Conservation (phyloP, 2,113 vertebrate species). For the Natator depressus region DNA sequence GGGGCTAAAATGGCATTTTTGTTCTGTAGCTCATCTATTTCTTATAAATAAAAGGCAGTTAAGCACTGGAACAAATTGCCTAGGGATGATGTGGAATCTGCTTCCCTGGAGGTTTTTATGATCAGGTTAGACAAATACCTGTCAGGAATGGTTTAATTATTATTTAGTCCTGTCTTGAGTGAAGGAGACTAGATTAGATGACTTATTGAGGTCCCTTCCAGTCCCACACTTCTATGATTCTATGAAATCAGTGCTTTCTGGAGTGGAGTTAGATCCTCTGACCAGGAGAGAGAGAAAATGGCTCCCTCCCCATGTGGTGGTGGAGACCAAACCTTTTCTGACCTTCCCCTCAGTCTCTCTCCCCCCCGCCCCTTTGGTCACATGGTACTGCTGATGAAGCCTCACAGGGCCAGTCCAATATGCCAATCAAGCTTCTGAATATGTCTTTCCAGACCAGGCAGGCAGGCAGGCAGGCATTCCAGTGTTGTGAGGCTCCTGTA, state of each 20-base stretch:
- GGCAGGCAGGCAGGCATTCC: not conserved
- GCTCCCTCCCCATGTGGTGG: too few species aligned
- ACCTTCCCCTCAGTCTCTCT: too few species aligned
- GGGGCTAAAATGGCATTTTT: too few species aligned
- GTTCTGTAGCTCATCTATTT: too few species aligned
- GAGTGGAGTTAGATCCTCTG: too few species aligned
- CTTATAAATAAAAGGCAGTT: too few species aligned
- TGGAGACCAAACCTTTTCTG: too few species aligned
- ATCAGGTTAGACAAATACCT: not conserved
- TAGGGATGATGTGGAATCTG: not conserved
- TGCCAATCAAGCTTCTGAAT: not conserved
- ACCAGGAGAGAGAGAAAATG: too few species aligned
- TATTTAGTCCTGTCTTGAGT: not conserved
- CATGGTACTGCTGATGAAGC: too few species aligned
- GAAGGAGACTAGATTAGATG: not conserved
- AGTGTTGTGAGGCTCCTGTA: not conserved
- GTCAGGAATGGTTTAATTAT: not conserved
- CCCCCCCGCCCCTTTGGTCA: too few species aligned
- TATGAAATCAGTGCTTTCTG: not conserved
- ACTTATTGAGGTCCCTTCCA: not conserved
- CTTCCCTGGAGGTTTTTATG: not conserved
- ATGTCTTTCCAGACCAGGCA: not conserved
- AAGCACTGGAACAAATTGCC: not conserved
- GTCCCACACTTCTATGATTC: not conserved
- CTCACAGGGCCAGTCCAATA: not conserved